Evolutionary conservation across 1,140 invertebrate genomes (phyloP).

Genomic region (Brevipalpus yothersi): DNA sequence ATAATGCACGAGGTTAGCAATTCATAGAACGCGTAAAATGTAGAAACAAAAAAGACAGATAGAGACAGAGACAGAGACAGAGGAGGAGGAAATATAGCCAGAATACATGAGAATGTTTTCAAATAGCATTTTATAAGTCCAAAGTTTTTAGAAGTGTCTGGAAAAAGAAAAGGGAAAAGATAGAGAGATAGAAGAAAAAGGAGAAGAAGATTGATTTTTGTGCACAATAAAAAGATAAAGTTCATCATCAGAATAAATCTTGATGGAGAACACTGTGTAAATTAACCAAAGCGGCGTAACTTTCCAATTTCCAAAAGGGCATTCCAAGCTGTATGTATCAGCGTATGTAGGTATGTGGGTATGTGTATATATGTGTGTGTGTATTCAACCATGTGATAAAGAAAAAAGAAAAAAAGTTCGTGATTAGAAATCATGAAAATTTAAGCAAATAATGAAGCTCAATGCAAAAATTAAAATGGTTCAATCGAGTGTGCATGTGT

Average conservation of each 20-base stretch:
- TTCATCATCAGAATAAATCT: neutral
- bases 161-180: neutral
- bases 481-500: neutral
- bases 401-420: neutral
- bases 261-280: neutral
- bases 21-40: too few species aligned
- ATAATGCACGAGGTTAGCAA: too few species aligned
- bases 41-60: too few species aligned
- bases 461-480: neutral
- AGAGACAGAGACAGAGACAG: too few species aligned
- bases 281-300: neutral
- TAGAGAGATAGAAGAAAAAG: too few species aligned
- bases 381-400: neutral
- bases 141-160: neutral
- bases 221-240: neutral
- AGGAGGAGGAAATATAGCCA: neutral
- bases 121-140: neutral
- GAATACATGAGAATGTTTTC: neutral
- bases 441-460: neutral
- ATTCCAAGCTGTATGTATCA: neutral
- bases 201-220: neutral
- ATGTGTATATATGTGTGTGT: neutral
- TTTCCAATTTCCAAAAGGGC: neutral
- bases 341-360: neutral
- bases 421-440: neutral